These are phyloP conservation scores for Aspidoscelis tigris DNA, from an alignment of 2,113 vertebrate genomes.

Conservation along the genomic window DNA sequence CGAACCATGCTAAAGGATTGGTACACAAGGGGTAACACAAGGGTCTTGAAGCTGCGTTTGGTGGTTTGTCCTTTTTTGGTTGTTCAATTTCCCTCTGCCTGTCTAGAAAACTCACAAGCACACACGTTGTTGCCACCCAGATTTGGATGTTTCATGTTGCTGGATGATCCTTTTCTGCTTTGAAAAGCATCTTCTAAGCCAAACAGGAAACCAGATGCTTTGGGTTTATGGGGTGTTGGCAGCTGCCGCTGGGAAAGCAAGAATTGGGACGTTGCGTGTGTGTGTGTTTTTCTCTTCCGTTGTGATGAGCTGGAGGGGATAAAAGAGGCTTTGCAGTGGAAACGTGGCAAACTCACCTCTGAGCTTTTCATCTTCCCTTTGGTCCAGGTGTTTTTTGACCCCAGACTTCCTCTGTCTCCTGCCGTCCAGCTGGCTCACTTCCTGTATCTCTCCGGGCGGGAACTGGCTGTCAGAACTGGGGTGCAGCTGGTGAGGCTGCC, in stretches of 20 bases:
- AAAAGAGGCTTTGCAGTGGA: neutral
- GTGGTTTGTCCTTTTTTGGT: neutral
- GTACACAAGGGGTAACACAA: no score
- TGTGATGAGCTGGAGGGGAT: neutral
- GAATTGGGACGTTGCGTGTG: neutral
- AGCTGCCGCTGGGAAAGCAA: no score
- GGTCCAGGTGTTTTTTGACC: constrained; percentile 10
- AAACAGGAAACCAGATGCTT: constrained; percentile 31
- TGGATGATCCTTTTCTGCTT: neutral
- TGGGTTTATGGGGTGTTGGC: neutral
- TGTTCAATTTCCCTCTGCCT: neutral
- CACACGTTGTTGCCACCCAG: no score
- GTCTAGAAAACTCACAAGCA: no score
- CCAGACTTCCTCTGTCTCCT: neutral
- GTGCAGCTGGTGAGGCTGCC: neutral
- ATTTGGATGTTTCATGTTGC: no score
- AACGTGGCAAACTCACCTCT: neutral
- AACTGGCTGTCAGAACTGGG: neutral
- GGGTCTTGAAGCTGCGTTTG: no score
- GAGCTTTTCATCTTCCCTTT: neutral
- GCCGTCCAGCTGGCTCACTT: neutral
- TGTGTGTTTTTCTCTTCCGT: neutral
- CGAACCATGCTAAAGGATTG: no score
- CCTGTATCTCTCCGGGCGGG: neutral
- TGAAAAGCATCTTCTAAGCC: neutral